Evolutionary conservation across 2,888 invertebrate species (phyloP).

Genomic region (Epinotia ramella): DNA sequence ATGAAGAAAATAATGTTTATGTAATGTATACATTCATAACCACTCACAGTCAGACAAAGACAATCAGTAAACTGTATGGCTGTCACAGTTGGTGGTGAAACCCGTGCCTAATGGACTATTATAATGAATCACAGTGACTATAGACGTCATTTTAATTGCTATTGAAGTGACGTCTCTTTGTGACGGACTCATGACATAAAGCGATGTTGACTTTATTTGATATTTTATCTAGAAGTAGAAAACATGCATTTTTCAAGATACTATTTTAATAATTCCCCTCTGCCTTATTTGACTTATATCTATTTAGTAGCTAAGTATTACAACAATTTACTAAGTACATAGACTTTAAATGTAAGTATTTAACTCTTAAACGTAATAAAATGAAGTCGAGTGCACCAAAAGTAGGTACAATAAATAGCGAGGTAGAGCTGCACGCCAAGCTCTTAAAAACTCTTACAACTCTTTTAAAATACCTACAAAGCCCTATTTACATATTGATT

Average conservation of each 20-base stretch:
- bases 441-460: background rate
- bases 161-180: background rate
- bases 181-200: background rate
- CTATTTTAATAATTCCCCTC: too few species aligned
- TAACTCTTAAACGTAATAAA: too few species aligned
- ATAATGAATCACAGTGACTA: slow-evolving; percentile 4
- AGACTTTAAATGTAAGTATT: too few species aligned
- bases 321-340: too few species aligned
- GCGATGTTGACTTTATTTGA: background rate
- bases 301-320: too few species aligned
- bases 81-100: background rate
- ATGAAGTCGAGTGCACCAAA: background rate
- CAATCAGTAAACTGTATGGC: background rate
- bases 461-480: too few species aligned
- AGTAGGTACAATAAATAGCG: background rate
- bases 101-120: background rate
- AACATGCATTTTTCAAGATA: too few species aligned
- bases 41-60: background rate
- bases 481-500: too few species aligned
- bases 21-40: too few species aligned
- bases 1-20: too few species aligned
- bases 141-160: slow-evolving; percentile 2
- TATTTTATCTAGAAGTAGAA: background rate
- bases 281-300: too few species aligned
- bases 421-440: background rate